Conservation (phyloP, 30 jellyfish, hydroid and myxozoan genomes). For the Hydractinia symbiolongicarpus region DNA sequence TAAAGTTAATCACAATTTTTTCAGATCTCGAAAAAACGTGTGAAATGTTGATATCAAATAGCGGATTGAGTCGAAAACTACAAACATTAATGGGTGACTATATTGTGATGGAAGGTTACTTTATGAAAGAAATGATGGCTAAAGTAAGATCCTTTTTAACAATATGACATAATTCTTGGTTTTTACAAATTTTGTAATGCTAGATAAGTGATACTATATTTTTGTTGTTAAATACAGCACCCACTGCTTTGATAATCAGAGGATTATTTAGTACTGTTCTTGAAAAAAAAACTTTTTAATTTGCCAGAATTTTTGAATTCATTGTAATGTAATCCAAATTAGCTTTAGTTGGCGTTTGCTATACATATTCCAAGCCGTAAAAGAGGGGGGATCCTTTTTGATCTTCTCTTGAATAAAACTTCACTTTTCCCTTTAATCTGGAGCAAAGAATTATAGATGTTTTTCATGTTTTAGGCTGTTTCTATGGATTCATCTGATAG, state of each 20-base stretch:
- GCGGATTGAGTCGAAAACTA: conserved; percentile 61
- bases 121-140: conserved; percentile 59
- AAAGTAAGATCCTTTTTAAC: conserved; percentile 32
- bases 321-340: no score
- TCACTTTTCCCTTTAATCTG: no score
- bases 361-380: no score
- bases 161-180: neutral
- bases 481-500: conserved; percentile 61
- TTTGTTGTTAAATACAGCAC: neutral
- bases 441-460: no score
- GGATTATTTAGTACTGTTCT: neutral
- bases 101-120: conserved; percentile 69
- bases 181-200: neutral
- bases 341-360: no score
- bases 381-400: no score
- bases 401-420: no score
- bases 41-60: conserved; percentile 39
- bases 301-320: no score
- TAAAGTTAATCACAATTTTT: neutral
- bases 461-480: conserved; percentile 45
- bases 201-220: neutral
- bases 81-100: conserved; percentile 72
- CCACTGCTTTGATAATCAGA: neutral
- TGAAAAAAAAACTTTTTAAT: no score
- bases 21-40: neutral